Conservation (phyloP, 92 coral and sea anemone genomes). For the Phenganax subtilis region DNA sequence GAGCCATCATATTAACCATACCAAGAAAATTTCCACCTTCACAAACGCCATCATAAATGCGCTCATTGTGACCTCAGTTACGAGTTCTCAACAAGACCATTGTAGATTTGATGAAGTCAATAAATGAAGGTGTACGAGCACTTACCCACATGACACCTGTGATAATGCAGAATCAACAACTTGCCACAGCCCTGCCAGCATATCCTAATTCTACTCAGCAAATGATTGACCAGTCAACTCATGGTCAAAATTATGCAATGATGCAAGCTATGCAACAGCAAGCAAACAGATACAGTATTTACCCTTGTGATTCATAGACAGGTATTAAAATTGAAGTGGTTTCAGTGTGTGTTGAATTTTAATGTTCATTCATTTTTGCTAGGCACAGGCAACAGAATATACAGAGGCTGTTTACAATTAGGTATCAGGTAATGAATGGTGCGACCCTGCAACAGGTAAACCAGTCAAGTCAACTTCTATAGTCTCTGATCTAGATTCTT, state of each 20-base stretch:
- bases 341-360: too few relatives aligned
- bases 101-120: background rate
- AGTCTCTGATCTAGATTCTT: too few relatives aligned
- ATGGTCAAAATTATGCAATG: background rate
- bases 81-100: background rate
- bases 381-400: too few relatives aligned
- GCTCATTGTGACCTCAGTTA: conserved; percentile 24
- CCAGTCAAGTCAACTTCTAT: too few relatives aligned
- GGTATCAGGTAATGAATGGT: too few relatives aligned
- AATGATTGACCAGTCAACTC: background rate
- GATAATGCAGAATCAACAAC: background rate
- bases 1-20: conserved; percentile 32
- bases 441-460: too few relatives aligned
- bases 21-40: conserved; percentile 36
- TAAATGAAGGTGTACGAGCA: background rate
- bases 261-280: background rate
- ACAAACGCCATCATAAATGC: conserved; percentile 20
- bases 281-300: background rate
- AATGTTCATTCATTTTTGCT: too few relatives aligned
- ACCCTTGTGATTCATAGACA: background rate
- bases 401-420: too few relatives aligned
- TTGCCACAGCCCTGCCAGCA: background rate
- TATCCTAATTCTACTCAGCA: too few relatives aligned
- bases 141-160: background rate
- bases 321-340: background rate